phyloP scores from a whole-genome alignment of 2,797 vertebrate species.

The Centropyge bicolor region DNA sequence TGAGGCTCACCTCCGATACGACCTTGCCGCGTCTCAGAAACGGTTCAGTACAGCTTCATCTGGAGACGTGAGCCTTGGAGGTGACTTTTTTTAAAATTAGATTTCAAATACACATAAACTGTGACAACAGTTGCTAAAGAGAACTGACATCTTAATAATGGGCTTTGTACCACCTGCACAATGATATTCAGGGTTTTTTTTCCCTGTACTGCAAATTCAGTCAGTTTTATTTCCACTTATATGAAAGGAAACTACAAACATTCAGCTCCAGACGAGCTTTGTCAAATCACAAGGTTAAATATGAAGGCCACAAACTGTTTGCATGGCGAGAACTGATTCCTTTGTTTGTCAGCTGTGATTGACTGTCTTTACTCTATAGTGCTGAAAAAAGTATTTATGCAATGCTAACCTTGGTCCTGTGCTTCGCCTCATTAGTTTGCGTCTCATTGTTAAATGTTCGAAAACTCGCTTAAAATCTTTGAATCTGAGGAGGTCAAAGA shows the following conservation, averaged over 20 bases:
- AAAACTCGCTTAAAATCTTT: conserved; percentile 14
- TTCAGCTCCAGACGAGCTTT: background rate
- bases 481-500: conserved; percentile 32
- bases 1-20: conserved; percentile 14
- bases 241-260: background rate
- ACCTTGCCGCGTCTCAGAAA: conserved; percentile 58
- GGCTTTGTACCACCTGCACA: background rate
- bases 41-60: background rate
- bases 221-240: background rate
- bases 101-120: background rate
- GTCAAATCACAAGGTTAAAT: conserved; percentile 34
- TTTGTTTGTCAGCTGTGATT: conserved; percentile 15
- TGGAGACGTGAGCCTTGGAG: conserved; percentile 11
- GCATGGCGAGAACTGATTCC: conserved; percentile 1
- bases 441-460: conserved; percentile 8
- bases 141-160: background rate
- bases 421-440: conserved; percentile 40
- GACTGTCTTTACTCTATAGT: conserved; percentile 22
- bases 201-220: background rate
- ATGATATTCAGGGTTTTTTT: background rate
- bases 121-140: background rate
- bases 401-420: background rate
- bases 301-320: conserved; percentile 20
- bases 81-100: background rate
- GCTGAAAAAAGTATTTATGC: conserved; percentile 23